Evolutionary conservation across 2,113 vertebrate genomes (phyloP), one percentile per base, ranked within the genome.

Genomic region (Fukomys damarensis): DNA sequence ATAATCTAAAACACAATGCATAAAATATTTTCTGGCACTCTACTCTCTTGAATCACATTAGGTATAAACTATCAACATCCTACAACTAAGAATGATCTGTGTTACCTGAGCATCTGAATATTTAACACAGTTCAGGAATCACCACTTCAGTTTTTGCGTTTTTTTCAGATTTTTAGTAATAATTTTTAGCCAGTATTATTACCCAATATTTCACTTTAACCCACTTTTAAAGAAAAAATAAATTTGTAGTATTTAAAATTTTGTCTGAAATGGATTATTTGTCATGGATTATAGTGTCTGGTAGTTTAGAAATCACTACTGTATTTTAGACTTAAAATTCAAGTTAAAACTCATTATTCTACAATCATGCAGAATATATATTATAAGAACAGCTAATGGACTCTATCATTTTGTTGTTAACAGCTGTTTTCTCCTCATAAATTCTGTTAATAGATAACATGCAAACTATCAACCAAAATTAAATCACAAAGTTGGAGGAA

Each of bases 311-410:
- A 97, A 98, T 98, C 98, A 96, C 88, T 93, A 94, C 46, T 85
- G 95, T 84, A 97, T 97, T 98, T 97, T 98, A 93, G 58, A 97
- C 96, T 98, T 97, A 98, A 98, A 98, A 98, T 88, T 93, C 98
- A 97, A 98, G 98, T 98, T 98, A 98, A 97, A 97, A 97, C 93
- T 97, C 95, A 95, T 97, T 97, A 98, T 96, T 94, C 93, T 98
- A 96, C 92, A 98, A 98, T 97, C 93, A 98, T 87, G 87, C 93
- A 98, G 96, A 98, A 98, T 97, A 38, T 80, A 88, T 96, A 98
- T 97, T 98, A 86, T 98, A 96, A 98, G 91, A 97, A 98, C 96
- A 98, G 97, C 95, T 98, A 98, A 98, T 98, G 93, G 96, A 97
- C 96, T 95, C 95, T 97, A 86, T 89, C 77, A 94, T 97, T 98